Evolutionary conservation across 2,888 invertebrate species (phyloP).

Genomic region (Xanthia togata): DNA sequence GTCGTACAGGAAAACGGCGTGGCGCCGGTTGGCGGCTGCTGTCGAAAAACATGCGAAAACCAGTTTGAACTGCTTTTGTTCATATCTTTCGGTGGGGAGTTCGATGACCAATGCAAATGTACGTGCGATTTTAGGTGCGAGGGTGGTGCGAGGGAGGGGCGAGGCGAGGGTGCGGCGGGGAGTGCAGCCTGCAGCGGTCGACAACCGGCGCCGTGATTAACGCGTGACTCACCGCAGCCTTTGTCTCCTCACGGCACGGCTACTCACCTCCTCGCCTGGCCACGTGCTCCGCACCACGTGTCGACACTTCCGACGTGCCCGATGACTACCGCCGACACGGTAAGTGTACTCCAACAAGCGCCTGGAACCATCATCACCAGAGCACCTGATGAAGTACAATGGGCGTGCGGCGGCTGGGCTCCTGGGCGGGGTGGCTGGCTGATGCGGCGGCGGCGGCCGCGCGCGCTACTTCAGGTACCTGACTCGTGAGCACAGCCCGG

Average conservation of each 20-base stretch:
- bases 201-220: slow-evolving; percentile 80
- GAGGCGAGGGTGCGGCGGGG: slow-evolving; percentile 73
- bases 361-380: slow-evolving; percentile 97
- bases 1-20: slow-evolving; percentile 80
- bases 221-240: slow-evolving; percentile 86
- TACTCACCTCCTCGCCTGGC: slow-evolving; percentile 72
- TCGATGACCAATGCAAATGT: slow-evolving; percentile 88
- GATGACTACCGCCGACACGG: slow-evolving; percentile 93
- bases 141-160: slow-evolving; percentile 81
- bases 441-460: slow-evolving; percentile 90
- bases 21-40: slow-evolving; percentile 72
- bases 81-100: slow-evolving; percentile 84
- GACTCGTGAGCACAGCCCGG: slow-evolving; percentile 96
- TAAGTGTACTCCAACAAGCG: slow-evolving; percentile 99
- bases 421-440: slow-evolving; percentile 53
- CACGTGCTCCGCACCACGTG: slow-evolving; percentile 76
- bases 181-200: slow-evolving; percentile 82
- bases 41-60: slow-evolving; percentile 86
- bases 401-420: slow-evolving; percentile 95
- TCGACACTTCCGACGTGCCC: slow-evolving; percentile 69
- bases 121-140: slow-evolving; percentile 82
- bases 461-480: slow-evolving; percentile 99
- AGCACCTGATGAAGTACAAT: slow-evolving; percentile 99
- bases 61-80: slow-evolving; percentile 88
- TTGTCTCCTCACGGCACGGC: slow-evolving; percentile 76